Evolutionary conservation across 2,888 invertebrate species (phyloP), one percentile per base, ranked within the genome.

Genomic region (Cremastobaeus sp.): DNA sequence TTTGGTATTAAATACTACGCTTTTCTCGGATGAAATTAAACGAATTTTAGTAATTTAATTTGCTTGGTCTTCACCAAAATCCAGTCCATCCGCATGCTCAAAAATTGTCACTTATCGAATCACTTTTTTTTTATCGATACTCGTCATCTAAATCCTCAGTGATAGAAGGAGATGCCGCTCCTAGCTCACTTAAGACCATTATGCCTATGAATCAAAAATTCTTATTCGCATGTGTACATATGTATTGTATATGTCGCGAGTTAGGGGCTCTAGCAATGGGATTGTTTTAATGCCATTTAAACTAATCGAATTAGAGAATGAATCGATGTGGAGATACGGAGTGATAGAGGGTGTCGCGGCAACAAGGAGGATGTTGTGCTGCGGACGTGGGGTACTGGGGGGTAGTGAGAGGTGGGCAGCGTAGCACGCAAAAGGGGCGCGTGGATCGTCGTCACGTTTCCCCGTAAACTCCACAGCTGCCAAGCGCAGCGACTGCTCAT

Each of bases 201-300:
- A n/a, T n/a, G n/a, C n/a, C n/a, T n/a, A n/a, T n/a, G n/a, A n/a
- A 45, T 28, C 21, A 5, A 35, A 39, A 60, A 54, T 60, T 60
- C 39, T 69, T 64, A 55, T 69, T 47, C 54, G 50, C 47, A 55
- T 57, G 41, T 50, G 64, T 48, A 50, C 37, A 35, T 47, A 54
- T 54, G 65, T 60, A 59, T 54, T 60, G 25, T 64, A 48, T 48
- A 37, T 59, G 60, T 70, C 60, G 65, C 74, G 41, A 57, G 77
- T 78, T 68, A 76, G 81, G 80, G 81, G 83, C 83, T 86, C 83
- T 88, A 84, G 86, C 88, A 89, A 89, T 88, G 86, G 89, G 89
- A 90, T 90, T 90, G 90, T 90, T 90, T 89, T 90, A 90, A 90
- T 90, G 88, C 89, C 89, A 89, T 90, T 89, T 89, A 88, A 89